Percentiles rank a stretch among this genome's conserved stretches.
phyloP scores from a whole-genome alignment of 2,888 invertebrate genomes.

The Meandrusa payeni region DNA sequence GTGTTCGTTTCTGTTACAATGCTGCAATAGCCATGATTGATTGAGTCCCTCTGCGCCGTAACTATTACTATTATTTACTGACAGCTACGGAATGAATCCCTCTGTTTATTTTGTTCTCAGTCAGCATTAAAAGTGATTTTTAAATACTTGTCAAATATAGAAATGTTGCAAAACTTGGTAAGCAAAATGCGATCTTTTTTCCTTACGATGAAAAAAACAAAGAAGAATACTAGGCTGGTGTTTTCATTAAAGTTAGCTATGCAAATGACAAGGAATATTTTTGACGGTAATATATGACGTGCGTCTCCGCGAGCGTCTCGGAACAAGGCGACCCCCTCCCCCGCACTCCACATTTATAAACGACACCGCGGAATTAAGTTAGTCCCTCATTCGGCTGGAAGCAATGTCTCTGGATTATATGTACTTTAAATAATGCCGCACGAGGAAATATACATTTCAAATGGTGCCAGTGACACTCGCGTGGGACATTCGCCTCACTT shows the following conservation, averaged over 20 bases:
- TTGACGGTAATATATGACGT: constrained; percentile 4
- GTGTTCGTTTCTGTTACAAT: neutral
- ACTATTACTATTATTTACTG: too few relatives aligned
- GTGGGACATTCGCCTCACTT: neutral
- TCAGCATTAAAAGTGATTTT: too few relatives aligned
- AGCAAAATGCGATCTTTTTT: too few relatives aligned
- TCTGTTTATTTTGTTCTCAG: too few relatives aligned
- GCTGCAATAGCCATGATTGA: too few relatives aligned
- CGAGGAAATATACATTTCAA: constrained; percentile 13
- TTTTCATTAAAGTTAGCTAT: neutral
- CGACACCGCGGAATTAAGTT: constrained; percentile 21
- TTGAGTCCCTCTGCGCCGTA: too few relatives aligned
- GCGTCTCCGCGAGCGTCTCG: neutral
- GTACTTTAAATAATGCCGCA: constrained; percentile 16
- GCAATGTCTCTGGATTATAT: constrained; percentile 19
- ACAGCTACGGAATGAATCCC: too few relatives aligned
- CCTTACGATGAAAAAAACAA: too few relatives aligned
- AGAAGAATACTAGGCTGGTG: too few relatives aligned
- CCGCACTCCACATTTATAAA: constrained; percentile 16
- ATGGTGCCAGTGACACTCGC: neutral
- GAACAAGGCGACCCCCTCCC: neutral
- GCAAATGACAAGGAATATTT: constrained; percentile 13
- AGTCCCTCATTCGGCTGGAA: constrained; percentile 17
- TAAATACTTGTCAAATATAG: too few relatives aligned
- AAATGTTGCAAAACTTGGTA: too few relatives aligned